Evolutionary conservation across 2,113 vertebrate genomes (phyloP).

Genomic region (Rattus rattus): DNA sequence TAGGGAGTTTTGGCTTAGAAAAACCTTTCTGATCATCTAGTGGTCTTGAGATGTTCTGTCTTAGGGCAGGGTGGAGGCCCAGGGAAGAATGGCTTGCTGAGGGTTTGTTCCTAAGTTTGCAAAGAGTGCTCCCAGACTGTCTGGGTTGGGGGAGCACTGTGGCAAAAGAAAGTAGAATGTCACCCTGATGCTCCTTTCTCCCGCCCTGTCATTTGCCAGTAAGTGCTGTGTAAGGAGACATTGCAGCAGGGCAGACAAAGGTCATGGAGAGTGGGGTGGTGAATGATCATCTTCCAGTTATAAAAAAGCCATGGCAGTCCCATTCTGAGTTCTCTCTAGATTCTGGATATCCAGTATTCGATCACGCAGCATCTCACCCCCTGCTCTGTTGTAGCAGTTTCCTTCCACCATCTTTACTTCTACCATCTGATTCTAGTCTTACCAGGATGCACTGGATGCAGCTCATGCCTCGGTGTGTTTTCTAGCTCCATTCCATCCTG

Average conservation of each 20-base stretch:
- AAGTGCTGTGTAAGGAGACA: not conserved
- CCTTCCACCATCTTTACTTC: not conserved
- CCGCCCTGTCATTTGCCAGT: not conserved
- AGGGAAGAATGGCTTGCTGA: not conserved
- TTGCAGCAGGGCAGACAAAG: not conserved
- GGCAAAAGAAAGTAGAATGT: not conserved
- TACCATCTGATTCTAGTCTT: too few species aligned
- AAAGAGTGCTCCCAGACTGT: not conserved
- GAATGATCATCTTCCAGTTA: constrained; percentile 43
- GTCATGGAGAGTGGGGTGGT: not conserved
- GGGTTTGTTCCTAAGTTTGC: not conserved
- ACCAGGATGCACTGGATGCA: rapidly evolving
- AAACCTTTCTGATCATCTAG: not conserved
- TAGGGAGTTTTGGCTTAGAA: not conserved
- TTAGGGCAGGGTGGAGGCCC: not conserved
- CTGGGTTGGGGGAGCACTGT: not conserved
- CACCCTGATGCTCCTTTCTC: not conserved
- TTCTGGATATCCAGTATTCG: not conserved
- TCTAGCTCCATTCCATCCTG: not conserved
- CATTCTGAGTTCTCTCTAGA: not conserved
- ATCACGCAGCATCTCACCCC: not conserved
- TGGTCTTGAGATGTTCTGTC: not conserved
- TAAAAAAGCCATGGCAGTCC: not conserved
- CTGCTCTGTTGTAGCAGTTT: not conserved
- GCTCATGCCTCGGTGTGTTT: not conserved